A percentile compares a stretch with the other conserved stretches of the same genome.
phyloP scores from a whole-genome alignment of 2,888 invertebrate species.

The Lasioglossum pauxillum region DNA sequence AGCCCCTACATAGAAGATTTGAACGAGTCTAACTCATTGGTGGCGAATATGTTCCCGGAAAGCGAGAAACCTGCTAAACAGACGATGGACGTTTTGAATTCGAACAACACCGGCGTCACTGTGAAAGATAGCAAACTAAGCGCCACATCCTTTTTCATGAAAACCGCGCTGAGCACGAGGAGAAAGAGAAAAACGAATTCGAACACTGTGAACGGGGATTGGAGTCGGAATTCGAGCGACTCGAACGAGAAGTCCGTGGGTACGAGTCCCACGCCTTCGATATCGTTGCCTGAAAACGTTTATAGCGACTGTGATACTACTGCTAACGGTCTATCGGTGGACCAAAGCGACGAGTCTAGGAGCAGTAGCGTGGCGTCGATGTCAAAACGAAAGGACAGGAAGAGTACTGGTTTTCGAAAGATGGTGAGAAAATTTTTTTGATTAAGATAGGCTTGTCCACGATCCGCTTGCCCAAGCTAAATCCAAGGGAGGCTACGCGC shows the following conservation, averaged over 20 bases:
- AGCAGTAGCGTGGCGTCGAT: conserved; percentile 73
- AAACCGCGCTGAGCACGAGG: conserved; percentile 84
- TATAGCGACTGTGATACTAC: conserved; percentile 60
- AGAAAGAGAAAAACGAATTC: conserved; percentile 78
- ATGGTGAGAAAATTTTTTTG: conserved; percentile 93
- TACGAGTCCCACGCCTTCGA: conserved; percentile 53
- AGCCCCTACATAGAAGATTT: conserved; percentile 38
- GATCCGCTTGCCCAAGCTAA: conserved; percentile 9
- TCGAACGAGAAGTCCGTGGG: conserved; percentile 69
- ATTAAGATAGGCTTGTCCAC: conserved; percentile 81
- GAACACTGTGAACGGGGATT: conserved; percentile 80
- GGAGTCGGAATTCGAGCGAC: conserved; percentile 68
- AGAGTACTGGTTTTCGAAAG: conserved; percentile 90
- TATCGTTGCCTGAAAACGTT: conserved; percentile 60
- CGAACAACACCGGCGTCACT: conserved; percentile 56
- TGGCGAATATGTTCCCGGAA: conserved; percentile 11
- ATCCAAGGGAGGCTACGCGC: not conserved
- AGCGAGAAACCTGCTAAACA: conserved; percentile 13
- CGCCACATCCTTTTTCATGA: conserved; percentile 83
- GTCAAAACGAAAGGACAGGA: conserved; percentile 86
- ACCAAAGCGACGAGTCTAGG: conserved; percentile 79
- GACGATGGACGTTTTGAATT: conserved; percentile 18
- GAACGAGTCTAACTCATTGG: conserved; percentile 51
- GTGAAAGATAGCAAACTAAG: conserved; percentile 74
- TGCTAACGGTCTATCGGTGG: conserved; percentile 65